phyloP scores from a whole-genome alignment of 1,140 invertebrate species.

The Callitettix versicolor region DNA sequence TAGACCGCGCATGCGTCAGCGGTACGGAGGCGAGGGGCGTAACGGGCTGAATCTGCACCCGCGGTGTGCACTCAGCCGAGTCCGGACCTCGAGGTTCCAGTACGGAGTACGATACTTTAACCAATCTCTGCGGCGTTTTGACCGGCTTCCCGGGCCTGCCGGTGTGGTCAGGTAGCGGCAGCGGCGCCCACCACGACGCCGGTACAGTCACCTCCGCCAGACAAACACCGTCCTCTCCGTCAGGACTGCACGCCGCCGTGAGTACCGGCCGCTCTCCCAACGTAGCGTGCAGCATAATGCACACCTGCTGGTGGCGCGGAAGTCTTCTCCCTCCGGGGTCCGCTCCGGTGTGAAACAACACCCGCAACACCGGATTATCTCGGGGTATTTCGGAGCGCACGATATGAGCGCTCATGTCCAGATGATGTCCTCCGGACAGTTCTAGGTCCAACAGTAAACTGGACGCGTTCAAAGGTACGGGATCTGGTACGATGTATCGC shows the following conservation, averaged over 20 bases:
- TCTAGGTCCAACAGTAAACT: slow-evolving; percentile 7
- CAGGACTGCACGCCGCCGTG: slow-evolving; percentile 73
- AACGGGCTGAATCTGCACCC: slow-evolving; percentile 65
- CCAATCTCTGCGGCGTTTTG: slow-evolving; percentile 55
- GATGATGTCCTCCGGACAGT: slow-evolving; percentile 33
- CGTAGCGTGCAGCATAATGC: slow-evolving; percentile 61
- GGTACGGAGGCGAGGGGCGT: slow-evolving; percentile 59
- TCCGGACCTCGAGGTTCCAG: slow-evolving; percentile 51
- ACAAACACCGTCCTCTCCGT: slow-evolving; percentile 80
- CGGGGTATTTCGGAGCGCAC: slow-evolving; percentile 70
- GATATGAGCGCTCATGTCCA: slow-evolving; percentile 84
- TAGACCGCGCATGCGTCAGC: slow-evolving; percentile 59
- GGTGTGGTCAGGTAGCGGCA: slow-evolving; percentile 33
- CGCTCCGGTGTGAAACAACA: slow-evolving; percentile 79
- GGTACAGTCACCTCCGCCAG: slow-evolving; percentile 70
- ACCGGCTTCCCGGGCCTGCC: slow-evolving; percentile 30
- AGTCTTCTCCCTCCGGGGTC: slow-evolving; percentile 52
- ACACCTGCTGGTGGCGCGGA: slow-evolving; percentile 38
- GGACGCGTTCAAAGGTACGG: slow-evolving; percentile 16
- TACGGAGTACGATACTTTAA: slow-evolving; percentile 62
- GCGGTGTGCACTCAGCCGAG: slow-evolving; percentile 48
- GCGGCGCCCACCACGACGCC: slow-evolving; percentile 74
- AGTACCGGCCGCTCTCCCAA: slow-evolving; percentile 44
- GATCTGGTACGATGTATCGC: slow-evolving; percentile 23
- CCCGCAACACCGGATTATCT: slow-evolving; percentile 74